Conservation (phyloP, 2,888 invertebrate species). For the Tuta absoluta region DNA sequence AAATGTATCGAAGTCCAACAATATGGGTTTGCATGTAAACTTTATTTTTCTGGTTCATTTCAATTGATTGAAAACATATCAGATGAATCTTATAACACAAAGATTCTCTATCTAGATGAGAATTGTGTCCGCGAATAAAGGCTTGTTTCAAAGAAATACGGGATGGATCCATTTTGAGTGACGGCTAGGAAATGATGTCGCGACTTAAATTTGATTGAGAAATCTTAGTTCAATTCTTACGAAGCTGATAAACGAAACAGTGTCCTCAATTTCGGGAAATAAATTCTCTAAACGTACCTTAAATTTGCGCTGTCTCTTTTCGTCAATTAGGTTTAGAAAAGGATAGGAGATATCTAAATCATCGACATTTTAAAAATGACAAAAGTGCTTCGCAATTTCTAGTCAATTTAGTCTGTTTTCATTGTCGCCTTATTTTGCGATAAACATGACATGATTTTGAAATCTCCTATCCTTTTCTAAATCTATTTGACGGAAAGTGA, state of each 20-base stretch:
- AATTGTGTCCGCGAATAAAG: neutral
- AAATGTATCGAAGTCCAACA: no score
- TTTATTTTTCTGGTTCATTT: neutral
- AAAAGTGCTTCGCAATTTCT: no score
- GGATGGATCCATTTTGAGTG: constrained; percentile 1
- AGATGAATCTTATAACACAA: neutral
- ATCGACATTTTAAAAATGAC: no score
- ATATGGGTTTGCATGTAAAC: neutral
- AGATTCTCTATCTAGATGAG: constrained; percentile 5
- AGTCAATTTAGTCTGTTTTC: no score
- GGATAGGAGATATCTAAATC: no score
- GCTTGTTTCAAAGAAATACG: neutral
- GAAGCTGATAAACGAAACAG: neutral
- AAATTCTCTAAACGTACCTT: no score
- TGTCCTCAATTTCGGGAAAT: neutral
- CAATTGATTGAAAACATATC: neutral
- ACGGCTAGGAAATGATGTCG: constrained; percentile 3
- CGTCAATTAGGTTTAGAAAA: no score
- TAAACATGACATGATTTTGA: no score
- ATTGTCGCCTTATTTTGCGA: no score
- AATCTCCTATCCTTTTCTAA: no score
- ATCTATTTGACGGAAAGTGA: no score
- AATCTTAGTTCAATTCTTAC: constrained; percentile 1
- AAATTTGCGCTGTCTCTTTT: no score
- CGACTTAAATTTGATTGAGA: constrained; percentile 7